Percentiles rank a stretch among this genome's conserved stretches.
Evolutionary conservation across 2,797 vertebrate species (phyloP).

Genomic region (Helarctos malayanus): DNA sequence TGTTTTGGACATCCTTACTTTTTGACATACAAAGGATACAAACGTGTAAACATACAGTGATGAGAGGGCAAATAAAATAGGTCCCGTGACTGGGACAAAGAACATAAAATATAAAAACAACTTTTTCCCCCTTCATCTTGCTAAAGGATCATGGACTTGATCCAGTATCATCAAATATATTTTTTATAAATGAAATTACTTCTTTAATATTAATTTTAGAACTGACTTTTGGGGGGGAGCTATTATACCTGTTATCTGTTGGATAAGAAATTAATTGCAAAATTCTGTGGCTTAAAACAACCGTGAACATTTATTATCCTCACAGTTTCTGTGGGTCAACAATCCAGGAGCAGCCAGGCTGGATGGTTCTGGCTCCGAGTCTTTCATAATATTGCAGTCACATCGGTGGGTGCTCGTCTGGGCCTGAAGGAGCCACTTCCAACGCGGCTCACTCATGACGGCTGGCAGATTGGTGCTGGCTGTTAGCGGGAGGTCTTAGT

Average conservation of each 20-base stretch:
- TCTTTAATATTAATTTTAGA: background rate
- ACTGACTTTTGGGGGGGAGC: background rate
- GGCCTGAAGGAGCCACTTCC: background rate
- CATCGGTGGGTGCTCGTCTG: background rate
- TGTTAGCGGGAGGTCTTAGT: background rate
- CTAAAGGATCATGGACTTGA: background rate
- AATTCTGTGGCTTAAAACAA: background rate
- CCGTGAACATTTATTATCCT: background rate
- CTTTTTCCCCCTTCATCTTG: background rate
- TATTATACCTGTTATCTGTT: background rate
- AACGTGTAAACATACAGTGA: background rate
- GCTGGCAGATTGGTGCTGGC: background rate
- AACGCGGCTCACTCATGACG: background rate
- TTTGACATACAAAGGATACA: background rate
- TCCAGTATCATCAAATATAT: background rate
- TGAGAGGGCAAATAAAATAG: background rate
- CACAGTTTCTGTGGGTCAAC: background rate
- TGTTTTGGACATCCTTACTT: slow-evolving; percentile 7
- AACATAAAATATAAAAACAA: background rate
- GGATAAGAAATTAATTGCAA: background rate
- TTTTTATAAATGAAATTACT: background rate
- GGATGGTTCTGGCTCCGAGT: background rate
- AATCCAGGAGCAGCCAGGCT: background rate
- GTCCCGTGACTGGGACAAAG: background rate
- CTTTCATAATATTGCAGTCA: background rate